These are phyloP conservation scores for Riparia riparia DNA, from an alignment of 2,113 vertebrate species.

Conservation along the genomic window DNA sequence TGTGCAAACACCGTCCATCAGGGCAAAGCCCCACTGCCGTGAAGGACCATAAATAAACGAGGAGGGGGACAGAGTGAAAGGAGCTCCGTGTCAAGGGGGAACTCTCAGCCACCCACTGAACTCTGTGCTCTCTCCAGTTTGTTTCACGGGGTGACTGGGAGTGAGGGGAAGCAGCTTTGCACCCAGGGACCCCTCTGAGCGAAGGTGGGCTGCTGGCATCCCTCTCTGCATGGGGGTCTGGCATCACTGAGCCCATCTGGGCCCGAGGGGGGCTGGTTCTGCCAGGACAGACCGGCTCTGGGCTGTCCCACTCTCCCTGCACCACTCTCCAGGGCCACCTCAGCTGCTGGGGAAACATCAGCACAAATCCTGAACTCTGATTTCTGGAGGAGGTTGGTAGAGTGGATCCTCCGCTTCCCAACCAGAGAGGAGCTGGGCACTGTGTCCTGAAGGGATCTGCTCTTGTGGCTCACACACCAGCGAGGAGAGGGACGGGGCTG, in stretches of 20 bases:
- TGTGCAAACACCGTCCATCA: background rate
- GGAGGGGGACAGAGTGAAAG: background rate
- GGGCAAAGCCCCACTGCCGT: fast-evolving
- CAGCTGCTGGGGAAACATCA: background rate
- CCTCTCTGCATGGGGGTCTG: too few relatives aligned
- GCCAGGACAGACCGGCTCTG: background rate
- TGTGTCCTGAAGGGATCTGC: fast-evolving
- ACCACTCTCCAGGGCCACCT: fast-evolving
- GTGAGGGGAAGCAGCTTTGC: fast-evolving
- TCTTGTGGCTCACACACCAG: background rate
- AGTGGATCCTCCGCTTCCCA: fast-evolving
- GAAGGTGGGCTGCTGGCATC: background rate
- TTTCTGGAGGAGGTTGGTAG: background rate
- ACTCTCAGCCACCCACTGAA: background rate
- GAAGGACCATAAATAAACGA: background rate
- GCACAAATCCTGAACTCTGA: background rate
- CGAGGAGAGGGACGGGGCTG: background rate
- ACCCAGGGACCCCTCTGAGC: fast-evolving
- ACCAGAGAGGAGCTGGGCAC: background rate
- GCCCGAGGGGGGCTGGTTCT: background rate
- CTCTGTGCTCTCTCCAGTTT: background rate
- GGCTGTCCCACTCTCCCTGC: background rate
- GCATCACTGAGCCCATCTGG: background rate
- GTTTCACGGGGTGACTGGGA: background rate
- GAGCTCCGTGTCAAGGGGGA: background rate